Base-by-base conservation (phyloP, 1,140 invertebrate genomes). In the Laodelphax striatellus region DNA sequence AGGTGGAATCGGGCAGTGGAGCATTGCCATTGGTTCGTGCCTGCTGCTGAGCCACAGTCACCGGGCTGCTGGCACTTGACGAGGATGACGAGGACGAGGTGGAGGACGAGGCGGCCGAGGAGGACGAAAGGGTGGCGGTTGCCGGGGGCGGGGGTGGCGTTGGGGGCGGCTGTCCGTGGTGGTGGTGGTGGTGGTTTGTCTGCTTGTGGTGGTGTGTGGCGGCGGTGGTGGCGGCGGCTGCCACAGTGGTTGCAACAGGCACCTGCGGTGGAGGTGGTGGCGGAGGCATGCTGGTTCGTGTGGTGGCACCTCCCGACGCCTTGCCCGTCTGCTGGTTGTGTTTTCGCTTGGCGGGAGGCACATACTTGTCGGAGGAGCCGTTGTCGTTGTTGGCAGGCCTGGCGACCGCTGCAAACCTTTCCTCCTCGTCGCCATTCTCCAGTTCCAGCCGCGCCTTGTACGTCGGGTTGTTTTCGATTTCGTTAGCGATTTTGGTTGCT, bases 381-480 rank as follows among this genome's bases (percentile, higher is more conserved):
- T 24, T 54, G 1, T 59, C 52, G 2, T 17, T 13, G 54, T 44
- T 41, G 24, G 64, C 60, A 10, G 77, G 79, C 34, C 84, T 73
- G 62, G 81, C 76, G 19, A 88, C 86, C 17, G 87, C 83, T 17
- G 87, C 87, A 75, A 84, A 94, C 65, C 83, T 76, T 66, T 92
- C 87, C 66, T 92, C 87, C 71, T 94, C 92, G 68, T 94, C 91
- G 0, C 89, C 92, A 76, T 95, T 94, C 76, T 96, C 93, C 55
- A 94, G 68, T 56, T 92, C 89, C 56, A 87, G 77, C 62, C 88
- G 78, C n/a, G 82, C 81, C 69, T 86, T 87, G 66, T 92, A 89
- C 61, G 79, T 76, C 0, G 89, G 85, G 71, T 88, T 86, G 68
- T 79, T 87, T 72, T 95, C 91, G 57, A 97, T 96, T 76, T 95